Conservation (phyloP, 1,140 invertebrate genomes). For the Mizuhopecten yessoensis region DNA sequence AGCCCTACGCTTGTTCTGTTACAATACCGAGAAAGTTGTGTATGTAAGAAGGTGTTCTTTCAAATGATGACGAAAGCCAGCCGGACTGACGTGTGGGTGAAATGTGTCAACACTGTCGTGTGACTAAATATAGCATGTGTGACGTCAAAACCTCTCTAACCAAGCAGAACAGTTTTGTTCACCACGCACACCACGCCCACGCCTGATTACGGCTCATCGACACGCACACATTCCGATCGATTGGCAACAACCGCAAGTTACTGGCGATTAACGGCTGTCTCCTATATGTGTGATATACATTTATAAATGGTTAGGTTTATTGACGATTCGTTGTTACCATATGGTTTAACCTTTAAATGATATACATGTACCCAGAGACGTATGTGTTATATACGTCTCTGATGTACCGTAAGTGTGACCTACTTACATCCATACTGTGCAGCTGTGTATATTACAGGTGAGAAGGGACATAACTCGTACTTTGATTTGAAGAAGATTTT, state of each 20-base stretch:
- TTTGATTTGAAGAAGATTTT: background rate
- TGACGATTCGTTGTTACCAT: background rate
- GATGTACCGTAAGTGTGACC: background rate
- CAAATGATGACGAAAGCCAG: slow-evolving; percentile 22
- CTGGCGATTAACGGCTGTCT: background rate
- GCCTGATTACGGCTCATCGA: background rate
- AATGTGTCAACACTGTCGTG: slow-evolving; percentile 3
- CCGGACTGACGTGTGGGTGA: background rate
- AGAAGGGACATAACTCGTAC: background rate
- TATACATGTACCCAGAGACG: too few species aligned
- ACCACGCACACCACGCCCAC: background rate
- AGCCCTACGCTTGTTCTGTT: background rate
- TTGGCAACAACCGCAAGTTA: background rate
- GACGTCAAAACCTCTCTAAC: background rate
- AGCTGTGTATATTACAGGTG: background rate
- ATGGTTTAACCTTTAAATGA: too few species aligned
- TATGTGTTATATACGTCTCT: background rate
- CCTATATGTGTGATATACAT: background rate
- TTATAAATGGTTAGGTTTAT: background rate
- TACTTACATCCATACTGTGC: background rate
- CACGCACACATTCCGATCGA: background rate
- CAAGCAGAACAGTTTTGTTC: slow-evolving; percentile 5
- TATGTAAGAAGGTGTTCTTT: background rate
- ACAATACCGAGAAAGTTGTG: background rate
- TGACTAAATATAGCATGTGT: slow-evolving; percentile 20